Evolutionary conservation across 2,113 vertebrate species (phyloP).

Genomic region (Semicossyphus pulcher): DNA sequence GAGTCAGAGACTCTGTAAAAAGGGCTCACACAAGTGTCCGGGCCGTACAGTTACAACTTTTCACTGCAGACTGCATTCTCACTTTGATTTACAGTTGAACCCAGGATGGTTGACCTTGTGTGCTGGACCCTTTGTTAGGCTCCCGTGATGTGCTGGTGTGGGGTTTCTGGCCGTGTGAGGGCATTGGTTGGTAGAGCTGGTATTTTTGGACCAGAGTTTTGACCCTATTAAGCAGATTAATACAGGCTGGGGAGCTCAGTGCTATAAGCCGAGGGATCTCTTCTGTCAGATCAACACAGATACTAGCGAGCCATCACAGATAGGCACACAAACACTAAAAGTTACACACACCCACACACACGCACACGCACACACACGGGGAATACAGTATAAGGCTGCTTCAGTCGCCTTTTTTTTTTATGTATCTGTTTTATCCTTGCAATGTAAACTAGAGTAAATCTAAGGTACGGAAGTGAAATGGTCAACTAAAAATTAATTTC

Average conservation of each 20-base stretch:
- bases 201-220: constrained; percentile 70
- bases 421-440: not conserved
- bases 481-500: no score
- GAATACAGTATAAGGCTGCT: not conserved
- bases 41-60: not conserved
- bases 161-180: constrained; percentile 19
- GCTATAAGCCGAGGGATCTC: constrained; percentile 77
- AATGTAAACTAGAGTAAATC: not conserved
- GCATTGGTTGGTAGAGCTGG: constrained; percentile 40
- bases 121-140: not conserved
- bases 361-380: not conserved
- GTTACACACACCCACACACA: not conserved
- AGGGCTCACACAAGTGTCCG: not conserved
- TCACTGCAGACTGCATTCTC: not conserved
- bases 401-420: not conserved
- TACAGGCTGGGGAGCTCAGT: constrained; percentile 72
- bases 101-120: constrained; percentile 8
- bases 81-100: not conserved
- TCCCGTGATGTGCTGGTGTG: constrained; percentile 14
- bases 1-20: constrained; percentile 16
- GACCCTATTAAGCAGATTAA: constrained; percentile 82
- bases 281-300: constrained; percentile 74
- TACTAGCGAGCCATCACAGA: constrained; percentile 57
- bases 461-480: no score
- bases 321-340: constrained; percentile 23